Evolutionary conservation across 2,888 invertebrate species (phyloP).

Genomic region (Melanargia galathea): DNA sequence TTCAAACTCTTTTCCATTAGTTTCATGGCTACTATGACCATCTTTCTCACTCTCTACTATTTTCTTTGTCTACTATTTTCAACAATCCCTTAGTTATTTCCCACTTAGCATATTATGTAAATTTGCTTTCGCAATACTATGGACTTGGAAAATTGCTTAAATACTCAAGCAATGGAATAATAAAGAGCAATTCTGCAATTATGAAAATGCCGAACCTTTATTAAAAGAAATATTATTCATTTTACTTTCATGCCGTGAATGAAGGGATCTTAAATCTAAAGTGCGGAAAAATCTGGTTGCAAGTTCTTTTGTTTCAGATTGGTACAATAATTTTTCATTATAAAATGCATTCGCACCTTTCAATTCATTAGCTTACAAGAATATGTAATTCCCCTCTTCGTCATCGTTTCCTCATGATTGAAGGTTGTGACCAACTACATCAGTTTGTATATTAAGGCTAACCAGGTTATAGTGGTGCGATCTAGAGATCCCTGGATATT

Average conservation of each 20-base stretch:
- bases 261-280: constrained; percentile 24
- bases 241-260: constrained; percentile 21
- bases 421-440: no score
- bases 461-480: no score
- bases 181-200: constrained; percentile 37
- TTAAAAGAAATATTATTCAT: constrained; percentile 31
- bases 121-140: constrained; percentile 42
- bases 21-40: background rate
- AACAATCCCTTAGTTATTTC: constrained; percentile 37
- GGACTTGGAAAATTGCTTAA: constrained; percentile 39
- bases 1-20: background rate
- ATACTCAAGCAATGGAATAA: constrained; percentile 35
- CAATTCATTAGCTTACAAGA: no score
- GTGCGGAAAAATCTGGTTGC: constrained; percentile 16
- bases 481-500: no score
- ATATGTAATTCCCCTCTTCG: no score
- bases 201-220: constrained; percentile 35
- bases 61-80: constrained; percentile 19
- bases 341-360: no score
- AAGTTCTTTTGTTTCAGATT: constrained; percentile 5
- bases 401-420: no score
- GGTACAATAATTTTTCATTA: background rate
- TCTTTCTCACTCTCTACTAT: no score
- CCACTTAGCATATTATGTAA: constrained; percentile 69
- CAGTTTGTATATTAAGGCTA: no score